Base-by-base conservation (phyloP, 2,888 invertebrate genomes). In the Pachliopta kotzebuea region DNA sequence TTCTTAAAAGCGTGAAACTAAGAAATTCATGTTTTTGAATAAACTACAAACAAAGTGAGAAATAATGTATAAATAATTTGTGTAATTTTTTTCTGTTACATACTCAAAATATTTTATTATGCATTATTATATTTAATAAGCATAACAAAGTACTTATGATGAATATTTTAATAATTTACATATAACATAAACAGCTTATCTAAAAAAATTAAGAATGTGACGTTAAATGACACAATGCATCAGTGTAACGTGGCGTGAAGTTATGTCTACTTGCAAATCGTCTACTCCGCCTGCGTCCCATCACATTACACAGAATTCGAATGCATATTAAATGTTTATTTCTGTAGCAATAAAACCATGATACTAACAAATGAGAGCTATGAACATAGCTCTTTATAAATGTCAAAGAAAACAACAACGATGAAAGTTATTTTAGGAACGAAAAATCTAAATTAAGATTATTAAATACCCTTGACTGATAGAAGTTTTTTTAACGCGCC, bases 231-330 rank as follows among this genome's bases (percentile, higher is more conserved):
- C 42, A 58, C 42, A 53, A 42, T 42, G 29, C 53, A 53, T 63
- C 53, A 63, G 57, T 42, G 52, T 63, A 58, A 63, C 58, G 53
- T 53, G 45, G 57, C 57, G 53, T 63, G 58, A 63, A 63, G 63
- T 58, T 63, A 63, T 63, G 63, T 58, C 53, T 37, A 63, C 63
- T 26, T 26, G 53, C 53, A 53, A 42, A 53, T 63, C 56, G 60
- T 29, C n/a, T n/a, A 20, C 65, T 42, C 26, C 56, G 21, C 52
- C 53, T 56, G 45, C 20, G 7, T 37, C 53, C 53, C 8, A 9
- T 23, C 53, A 9, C 54, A 52, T 20, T 24, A 42, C 29, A 31
- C 50, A 53, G 26, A 31, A 53, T 56, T 53, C 60, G 42, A 26
- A 57, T 56, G 37, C 37, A 20, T 50, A 49, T 23, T 49, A 57